These are phyloP conservation scores for Drosophila algonquin DNA, from an alignment of 2,888 invertebrate genomes.

Conservation along the genomic window DNA sequence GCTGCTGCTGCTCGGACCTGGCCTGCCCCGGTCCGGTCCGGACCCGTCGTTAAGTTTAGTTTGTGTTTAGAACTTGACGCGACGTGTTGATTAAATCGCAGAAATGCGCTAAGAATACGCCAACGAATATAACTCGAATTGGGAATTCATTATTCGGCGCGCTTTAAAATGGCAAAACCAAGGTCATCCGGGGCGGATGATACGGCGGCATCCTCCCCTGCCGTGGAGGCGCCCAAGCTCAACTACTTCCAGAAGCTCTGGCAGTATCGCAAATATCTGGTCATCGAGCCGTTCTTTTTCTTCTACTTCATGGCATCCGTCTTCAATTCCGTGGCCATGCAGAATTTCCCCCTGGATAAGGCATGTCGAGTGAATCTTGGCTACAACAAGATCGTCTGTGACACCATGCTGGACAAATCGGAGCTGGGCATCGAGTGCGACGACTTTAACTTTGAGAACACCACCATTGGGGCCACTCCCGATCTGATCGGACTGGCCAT, in stretches of 20 bases:
- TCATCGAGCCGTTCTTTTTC: constrained; percentile 83
- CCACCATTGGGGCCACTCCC: constrained; percentile 65
- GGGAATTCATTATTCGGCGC: constrained; percentile 1
- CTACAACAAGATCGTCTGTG: constrained; percentile 77
- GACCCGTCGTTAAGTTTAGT: constrained; percentile 48
- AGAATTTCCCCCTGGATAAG: constrained; percentile 83
- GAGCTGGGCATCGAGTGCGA: constrained; percentile 81
- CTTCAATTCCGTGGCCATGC: constrained; percentile 81
- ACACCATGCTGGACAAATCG: constrained; percentile 81
- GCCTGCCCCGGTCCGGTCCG: constrained; percentile 13
- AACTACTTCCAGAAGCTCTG: constrained; percentile 81
- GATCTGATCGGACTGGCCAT: constrained; percentile 55
- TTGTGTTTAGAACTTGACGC: constrained; percentile 69
- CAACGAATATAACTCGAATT: constrained; percentile 24
- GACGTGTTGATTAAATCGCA: constrained; percentile 57
- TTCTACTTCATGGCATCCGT: constrained; percentile 82
- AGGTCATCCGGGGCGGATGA: constrained; percentile 30
- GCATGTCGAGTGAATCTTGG: constrained; percentile 83
- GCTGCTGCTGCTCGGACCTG: constrained; percentile 27
- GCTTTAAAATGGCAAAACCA: constrained; percentile 53
- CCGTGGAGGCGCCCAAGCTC: constrained; percentile 55
- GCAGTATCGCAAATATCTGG: constrained; percentile 80
- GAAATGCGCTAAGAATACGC: constrained; percentile 36
- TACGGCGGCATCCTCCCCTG: constrained; percentile 2
- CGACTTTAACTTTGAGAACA: constrained; percentile 70